A percentile compares a stretch with the other conserved stretches of the same genome.
phyloP scores from a whole-genome alignment of 2,113 vertebrate species.

The Rhinoderma darwinii region DNA sequence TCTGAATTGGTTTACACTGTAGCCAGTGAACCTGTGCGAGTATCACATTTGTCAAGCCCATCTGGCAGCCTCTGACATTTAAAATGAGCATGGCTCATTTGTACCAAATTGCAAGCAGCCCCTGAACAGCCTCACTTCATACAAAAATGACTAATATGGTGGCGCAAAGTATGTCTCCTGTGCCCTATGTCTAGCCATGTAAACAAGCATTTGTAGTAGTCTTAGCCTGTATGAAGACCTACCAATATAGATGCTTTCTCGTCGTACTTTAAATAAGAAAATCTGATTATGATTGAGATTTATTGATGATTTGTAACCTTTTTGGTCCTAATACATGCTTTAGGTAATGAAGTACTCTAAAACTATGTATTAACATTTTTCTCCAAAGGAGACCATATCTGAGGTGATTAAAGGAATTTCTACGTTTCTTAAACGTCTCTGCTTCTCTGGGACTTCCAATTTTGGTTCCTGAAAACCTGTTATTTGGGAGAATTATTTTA shows the following conservation, averaged over 20 bases:
- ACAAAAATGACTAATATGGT: conserved; percentile 60
- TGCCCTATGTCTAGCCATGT: conserved; percentile 59
- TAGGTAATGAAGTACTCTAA: not conserved
- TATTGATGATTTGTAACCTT: not conserved
- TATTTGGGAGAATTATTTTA: too few relatives aligned
- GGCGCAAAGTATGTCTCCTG: conserved; percentile 57
- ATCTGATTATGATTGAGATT: not conserved
- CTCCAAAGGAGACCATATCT: not conserved
- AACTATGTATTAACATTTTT: not conserved
- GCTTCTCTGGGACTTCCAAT: not conserved
- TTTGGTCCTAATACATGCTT: too few relatives aligned
- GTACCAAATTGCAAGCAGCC: conserved; percentile 60
- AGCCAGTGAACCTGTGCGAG: conserved; percentile 54
- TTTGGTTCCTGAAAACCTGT: not conserved
- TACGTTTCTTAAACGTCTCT: not conserved
- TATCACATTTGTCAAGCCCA: conserved; percentile 58
- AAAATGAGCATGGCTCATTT: conserved; percentile 58
- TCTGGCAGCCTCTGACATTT: conserved; percentile 59
- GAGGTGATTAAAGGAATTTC: not conserved
- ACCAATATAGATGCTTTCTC: not conserved
- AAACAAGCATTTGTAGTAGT: conserved; percentile 42
- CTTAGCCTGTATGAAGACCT: conserved; percentile 10
- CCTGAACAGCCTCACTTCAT: conserved; percentile 54
- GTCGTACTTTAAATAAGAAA: not conserved
- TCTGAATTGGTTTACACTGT: conserved; percentile 48